phyloP scores from a whole-genome alignment of 1,140 invertebrate genomes.

The Himalopsyche phryganea region DNA sequence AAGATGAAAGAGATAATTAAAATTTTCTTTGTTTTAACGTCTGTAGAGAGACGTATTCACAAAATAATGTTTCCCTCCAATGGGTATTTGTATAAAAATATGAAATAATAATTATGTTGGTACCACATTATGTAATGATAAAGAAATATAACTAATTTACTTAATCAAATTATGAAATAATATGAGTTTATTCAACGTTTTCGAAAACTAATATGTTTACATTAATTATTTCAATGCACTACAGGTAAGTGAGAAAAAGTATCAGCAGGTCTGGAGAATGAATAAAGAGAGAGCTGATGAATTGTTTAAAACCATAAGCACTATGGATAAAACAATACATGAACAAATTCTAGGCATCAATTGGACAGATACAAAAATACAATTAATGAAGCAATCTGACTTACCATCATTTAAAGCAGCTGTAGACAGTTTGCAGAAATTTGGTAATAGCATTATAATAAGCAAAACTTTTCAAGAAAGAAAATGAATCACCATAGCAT shows the following conservation, averaged over 20 bases:
- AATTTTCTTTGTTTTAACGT: no score
- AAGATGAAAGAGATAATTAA: no score
- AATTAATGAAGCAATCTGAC: constrained; percentile 21
- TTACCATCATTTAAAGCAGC: constrained; percentile 22
- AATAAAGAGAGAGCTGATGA: constrained; percentile 60
- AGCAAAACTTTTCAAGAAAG: no score
- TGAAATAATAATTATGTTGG: no score
- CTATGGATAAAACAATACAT: constrained; percentile 62
- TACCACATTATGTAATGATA: no score
- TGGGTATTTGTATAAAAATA: no score
- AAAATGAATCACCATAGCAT: neutral
- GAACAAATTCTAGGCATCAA: constrained; percentile 66
- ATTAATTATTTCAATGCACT: no score
- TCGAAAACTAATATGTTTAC: no score
- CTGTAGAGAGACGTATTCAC: no score
- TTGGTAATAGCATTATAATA: constrained; percentile 18
- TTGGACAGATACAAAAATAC: constrained; percentile 52
- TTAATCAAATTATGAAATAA: neutral
- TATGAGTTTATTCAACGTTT: no score
- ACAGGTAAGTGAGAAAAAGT: constrained; percentile 44
- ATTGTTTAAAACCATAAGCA: constrained; percentile 57
- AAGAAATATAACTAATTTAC: constrained; percentile 8
- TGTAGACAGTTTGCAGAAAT: constrained; percentile 12
- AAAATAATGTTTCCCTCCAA: no score
- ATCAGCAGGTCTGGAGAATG: constrained; percentile 43